These are phyloP conservation scores for Herpailurus yagouaroundi DNA, from an alignment of 2,113 vertebrate genomes.

Conservation along the genomic window DNA sequence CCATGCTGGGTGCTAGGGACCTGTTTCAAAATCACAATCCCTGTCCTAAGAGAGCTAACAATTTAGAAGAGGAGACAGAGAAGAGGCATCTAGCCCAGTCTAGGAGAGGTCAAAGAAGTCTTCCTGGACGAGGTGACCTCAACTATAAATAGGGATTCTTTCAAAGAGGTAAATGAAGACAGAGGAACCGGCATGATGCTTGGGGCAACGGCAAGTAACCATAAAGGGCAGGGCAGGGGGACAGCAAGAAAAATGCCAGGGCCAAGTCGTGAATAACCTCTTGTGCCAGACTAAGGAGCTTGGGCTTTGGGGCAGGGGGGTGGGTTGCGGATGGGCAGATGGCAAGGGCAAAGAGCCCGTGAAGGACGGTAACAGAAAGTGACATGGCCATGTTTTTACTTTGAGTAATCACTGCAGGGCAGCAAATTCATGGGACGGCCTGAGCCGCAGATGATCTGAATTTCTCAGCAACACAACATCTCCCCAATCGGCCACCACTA, in stretches of 20 bases:
- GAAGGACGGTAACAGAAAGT: background rate
- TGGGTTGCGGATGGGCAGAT: background rate
- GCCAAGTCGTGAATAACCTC: background rate
- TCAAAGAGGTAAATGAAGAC: background rate
- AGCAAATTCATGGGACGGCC: background rate
- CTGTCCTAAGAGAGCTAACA: background rate
- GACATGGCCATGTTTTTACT: background rate
- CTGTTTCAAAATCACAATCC: background rate
- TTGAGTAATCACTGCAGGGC: background rate
- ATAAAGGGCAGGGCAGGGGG: background rate
- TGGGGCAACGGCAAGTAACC: background rate
- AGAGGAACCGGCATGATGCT: background rate
- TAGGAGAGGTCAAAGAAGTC: background rate
- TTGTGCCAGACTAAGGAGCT: background rate
- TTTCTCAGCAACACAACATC: background rate
- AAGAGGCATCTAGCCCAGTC: background rate
- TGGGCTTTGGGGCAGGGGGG: background rate
- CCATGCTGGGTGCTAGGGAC: background rate
- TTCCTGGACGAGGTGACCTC: background rate
- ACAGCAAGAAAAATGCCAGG: background rate
- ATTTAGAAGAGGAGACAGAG: background rate
- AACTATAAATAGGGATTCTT: background rate
- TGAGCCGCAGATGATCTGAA: background rate
- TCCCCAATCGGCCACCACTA: rapidly evolving
- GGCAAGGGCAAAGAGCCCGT: background rate